These are phyloP conservation scores for Silvanus unidentatus DNA, from an alignment of 2,888 invertebrate species.

Conservation along the genomic window DNA sequence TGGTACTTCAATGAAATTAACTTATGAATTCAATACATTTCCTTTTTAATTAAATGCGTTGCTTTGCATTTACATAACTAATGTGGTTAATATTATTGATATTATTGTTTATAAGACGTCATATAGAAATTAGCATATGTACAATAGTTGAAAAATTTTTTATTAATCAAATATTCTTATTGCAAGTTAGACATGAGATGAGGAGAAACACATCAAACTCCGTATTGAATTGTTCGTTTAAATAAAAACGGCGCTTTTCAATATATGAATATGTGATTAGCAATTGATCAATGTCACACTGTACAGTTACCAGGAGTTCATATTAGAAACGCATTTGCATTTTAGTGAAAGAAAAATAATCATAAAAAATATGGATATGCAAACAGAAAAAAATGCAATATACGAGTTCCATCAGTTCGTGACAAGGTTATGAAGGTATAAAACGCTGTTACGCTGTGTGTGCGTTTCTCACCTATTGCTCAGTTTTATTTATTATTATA, in stretches of 20 bases:
- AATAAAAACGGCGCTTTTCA: conserved; percentile 18
- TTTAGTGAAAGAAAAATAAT: conserved; percentile 1
- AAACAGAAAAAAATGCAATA: not conserved
- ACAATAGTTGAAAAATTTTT: not conserved
- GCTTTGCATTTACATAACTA: conserved; percentile 23
- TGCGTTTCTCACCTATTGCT: too few relatives aligned
- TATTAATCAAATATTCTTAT: not conserved
- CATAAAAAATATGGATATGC: too few relatives aligned
- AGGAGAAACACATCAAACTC: conserved; percentile 18
- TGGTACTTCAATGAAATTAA: too few relatives aligned
- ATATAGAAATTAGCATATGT: not conserved
- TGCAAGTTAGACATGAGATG: not conserved
- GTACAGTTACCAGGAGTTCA: conserved; percentile 18
- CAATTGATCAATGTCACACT: conserved; percentile 29
- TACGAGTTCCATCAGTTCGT: conserved; percentile 12
- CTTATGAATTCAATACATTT: too few relatives aligned
- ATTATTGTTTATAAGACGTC: not conserved
- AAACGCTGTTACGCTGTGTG: too few relatives aligned
- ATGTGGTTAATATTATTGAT: too few relatives aligned
- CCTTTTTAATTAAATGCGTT: too few relatives aligned
- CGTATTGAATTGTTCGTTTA: conserved; percentile 15
- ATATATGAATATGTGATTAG: conserved; percentile 24
- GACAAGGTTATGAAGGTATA: conserved; percentile 8
- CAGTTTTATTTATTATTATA: too few relatives aligned
- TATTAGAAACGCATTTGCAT: conserved; percentile 26